A percentile compares a stretch with the other conserved stretches of the same genome.
Conservation (phyloP, 1,140 invertebrate genomes). For the Adoxophyes honmai region DNA sequence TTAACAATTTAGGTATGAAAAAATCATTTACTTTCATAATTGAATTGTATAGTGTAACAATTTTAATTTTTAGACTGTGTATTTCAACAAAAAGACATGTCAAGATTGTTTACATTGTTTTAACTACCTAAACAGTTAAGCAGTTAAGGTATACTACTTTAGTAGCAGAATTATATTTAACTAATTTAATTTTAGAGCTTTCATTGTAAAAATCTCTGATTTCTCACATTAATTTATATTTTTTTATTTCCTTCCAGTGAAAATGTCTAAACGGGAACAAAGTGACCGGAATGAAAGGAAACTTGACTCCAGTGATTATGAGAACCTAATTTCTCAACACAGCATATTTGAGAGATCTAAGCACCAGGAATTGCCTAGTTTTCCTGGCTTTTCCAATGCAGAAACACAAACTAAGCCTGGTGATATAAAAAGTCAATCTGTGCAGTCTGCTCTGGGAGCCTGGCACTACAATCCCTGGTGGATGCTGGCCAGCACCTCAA, state of each 20-base stretch:
- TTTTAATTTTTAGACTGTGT: too few species aligned
- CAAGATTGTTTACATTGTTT: too few species aligned
- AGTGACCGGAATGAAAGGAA: conserved; percentile 68
- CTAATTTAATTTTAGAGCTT: too few species aligned
- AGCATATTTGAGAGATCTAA: conserved; percentile 71
- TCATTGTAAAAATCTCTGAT: too few species aligned
- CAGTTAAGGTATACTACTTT: too few species aligned
- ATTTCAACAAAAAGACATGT: too few species aligned
- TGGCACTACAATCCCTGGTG: conserved; percentile 78
- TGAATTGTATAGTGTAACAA: too few species aligned
- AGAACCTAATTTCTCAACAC: conserved; percentile 71
- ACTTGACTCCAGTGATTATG: conserved; percentile 69
- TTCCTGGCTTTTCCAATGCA: conserved; percentile 72
- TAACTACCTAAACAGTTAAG: too few species aligned
- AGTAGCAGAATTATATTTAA: too few species aligned
- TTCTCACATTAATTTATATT: too few species aligned
- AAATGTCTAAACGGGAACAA: conserved; percentile 72
- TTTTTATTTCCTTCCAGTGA: conserved; percentile 44
- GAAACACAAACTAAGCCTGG: conserved; percentile 73
- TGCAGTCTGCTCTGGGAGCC: conserved; percentile 57
- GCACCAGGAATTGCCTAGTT: conserved; percentile 67
- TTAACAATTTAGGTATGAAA: too few species aligned
- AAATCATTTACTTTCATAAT: too few species aligned
- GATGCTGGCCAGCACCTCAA: conserved; percentile 73
- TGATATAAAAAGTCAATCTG: conserved; percentile 54